Evolutionary conservation across 37 sponge, comb jelly and placozoan genomes (phyloP), one percentile per base, ranked within the genome.

Genomic region (Aplysina aerophoba): DNA sequence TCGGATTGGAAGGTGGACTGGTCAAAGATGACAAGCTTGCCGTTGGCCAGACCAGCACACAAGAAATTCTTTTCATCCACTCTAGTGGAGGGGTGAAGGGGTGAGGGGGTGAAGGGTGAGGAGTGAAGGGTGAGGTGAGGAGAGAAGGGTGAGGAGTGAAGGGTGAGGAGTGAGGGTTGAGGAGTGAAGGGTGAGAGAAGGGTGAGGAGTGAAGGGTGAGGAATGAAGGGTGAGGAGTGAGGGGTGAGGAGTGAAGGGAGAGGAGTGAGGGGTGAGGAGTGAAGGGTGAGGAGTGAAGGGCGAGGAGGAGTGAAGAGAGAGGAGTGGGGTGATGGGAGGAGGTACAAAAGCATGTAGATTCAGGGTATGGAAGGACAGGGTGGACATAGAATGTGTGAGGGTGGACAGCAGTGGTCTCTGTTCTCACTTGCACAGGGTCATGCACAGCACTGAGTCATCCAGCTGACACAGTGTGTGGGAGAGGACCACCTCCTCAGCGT

Each of bases 41-140:
- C 93, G 84, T 81, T 84, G 31, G 87, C 90, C 25, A 93, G 84
- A 33, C 93, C 93, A 38, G 87, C 90, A 89, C 87, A 93, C 65
- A 93, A 59, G 27, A 53, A 71, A 11, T 73, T 22, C 4, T 71
- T 56, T 12, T n/a, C 79, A 33, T 19, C 41, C 37, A 31, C 21
- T 54, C 59, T 80, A n/a, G n/a, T n/a, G n/a, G n/a, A n/a, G n/a
- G n/a, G n/a, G n/a, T n/a, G 31, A 14, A 28, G 59, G 1, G 20
- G 36, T 21, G 37, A 21, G 39, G 83, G 39, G 35, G 28, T 1
- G 59, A 20, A 16, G 6, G 21, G 15, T 2, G 50, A 8, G 50
- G 50, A 44, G 50, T 44, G 50, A 44, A 11, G 50, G 50, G 50
- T 11, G 50, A 44, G 50, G 3, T 8, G 8, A 8, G 3, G 50